These are phyloP conservation scores for Anseranas semipalmata DNA, from an alignment of 2,113 vertebrate species.

Conservation along the genomic window DNA sequence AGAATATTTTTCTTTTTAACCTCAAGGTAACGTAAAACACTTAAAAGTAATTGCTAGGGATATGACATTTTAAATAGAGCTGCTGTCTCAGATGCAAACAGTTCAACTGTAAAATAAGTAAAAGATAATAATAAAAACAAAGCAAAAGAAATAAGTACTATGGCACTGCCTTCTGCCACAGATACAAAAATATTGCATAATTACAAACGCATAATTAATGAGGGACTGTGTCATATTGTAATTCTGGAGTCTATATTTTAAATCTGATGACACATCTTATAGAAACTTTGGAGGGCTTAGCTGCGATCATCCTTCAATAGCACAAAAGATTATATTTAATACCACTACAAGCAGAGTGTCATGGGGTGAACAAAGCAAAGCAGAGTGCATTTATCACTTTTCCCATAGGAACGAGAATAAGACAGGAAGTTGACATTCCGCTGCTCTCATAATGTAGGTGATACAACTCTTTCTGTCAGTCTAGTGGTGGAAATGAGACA, in stretches of 20 bases:
- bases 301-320: neutral
- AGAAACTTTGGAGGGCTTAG: neutral
- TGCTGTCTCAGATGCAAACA: neutral
- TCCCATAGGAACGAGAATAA: neutral
- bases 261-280: neutral
- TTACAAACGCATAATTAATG: neutral
- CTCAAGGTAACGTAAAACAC: neutral
- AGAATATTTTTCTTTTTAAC: neutral
- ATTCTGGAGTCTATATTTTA: neutral
- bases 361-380: neutral
- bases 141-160: neutral
- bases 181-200: neutral
- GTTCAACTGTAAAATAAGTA: neutral
- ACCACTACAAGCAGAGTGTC: neutral
- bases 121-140: neutral
- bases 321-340: neutral
- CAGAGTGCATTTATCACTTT: neutral
- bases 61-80: conserved; percentile 42
- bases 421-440: neutral
- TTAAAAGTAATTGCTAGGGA: conserved; percentile 21
- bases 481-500: neutral
- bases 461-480: neutral
- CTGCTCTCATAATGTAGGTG: neutral
- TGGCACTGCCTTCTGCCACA: neutral
- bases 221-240: neutral